These are phyloP conservation scores for Antitype chi DNA, from an alignment of 2,888 invertebrate species.

Conservation along the genomic window DNA sequence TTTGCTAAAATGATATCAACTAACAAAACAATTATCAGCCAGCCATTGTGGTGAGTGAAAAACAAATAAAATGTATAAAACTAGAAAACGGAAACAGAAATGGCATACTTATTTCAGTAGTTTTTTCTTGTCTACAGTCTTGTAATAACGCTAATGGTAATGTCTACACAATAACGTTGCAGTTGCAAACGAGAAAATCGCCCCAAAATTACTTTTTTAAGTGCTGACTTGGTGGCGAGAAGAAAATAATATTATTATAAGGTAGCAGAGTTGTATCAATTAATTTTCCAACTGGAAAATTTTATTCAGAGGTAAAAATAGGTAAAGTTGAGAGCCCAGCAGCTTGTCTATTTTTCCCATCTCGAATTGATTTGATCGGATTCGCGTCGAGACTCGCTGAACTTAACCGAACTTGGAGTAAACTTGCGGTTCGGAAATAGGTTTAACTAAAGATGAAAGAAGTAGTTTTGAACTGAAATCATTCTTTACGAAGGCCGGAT, in stretches of 20 bases:
- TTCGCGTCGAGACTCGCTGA: slow-evolving; percentile 79
- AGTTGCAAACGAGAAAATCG: slow-evolving; percentile 52
- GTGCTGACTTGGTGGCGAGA: slow-evolving; percentile 34
- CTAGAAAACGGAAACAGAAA: slow-evolving; percentile 26
- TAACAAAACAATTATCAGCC: slow-evolving; percentile 12
- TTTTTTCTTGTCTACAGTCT: slow-evolving; percentile 43
- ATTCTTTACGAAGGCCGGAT: slow-evolving; percentile 80
- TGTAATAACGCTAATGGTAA: slow-evolving; percentile 64
- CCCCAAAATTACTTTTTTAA: slow-evolving; percentile 53
- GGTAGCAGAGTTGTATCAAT: slow-evolving; percentile 70
- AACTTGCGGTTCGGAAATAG: slow-evolving; percentile 84
- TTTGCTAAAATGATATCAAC: not conserved
- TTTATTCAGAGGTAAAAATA: slow-evolving; percentile 73
- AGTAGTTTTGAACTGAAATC: slow-evolving; percentile 83
- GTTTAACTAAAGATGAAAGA: slow-evolving; percentile 83
- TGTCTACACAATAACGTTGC: slow-evolving; percentile 58
- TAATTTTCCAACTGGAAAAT: slow-evolving; percentile 70
- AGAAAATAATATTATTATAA: slow-evolving; percentile 49
- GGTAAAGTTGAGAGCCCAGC: slow-evolving; percentile 78
- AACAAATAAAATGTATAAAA: slow-evolving; percentile 28
- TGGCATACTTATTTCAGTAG: slow-evolving; percentile 38
- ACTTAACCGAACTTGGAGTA: slow-evolving; percentile 81
- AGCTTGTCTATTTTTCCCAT: slow-evolving; percentile 83
- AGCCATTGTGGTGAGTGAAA: slow-evolving; percentile 8
- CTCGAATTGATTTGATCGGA: slow-evolving; percentile 86